Base-by-base conservation (phyloP, 2,888 invertebrate genomes). In the Andrena chrysosceles region DNA sequence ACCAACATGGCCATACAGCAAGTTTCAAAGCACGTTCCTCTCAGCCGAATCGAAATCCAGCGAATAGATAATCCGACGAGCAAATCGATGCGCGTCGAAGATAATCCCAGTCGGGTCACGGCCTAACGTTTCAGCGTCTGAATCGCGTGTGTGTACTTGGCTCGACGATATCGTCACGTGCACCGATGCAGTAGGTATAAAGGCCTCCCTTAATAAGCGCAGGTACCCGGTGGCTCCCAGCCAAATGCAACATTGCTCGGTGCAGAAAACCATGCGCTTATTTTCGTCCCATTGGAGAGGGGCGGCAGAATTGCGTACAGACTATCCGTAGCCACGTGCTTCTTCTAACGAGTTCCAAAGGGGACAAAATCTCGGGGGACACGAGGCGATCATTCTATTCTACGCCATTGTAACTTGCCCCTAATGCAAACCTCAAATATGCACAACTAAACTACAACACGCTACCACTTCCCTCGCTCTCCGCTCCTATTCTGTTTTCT, bases 141-240 rank as follows among this genome's bases (percentile, higher is more conserved):
- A 66, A 77, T 83, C 80, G 77, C 83, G 80, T 77, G 83, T 75
- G 74, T 77, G 78, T 59, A 72, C 71, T 86, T 76, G 86, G 84
- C 83, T 79, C 85, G 77, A 81, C 29, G 71, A 75, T 75, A 71
- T 85, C 83, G 85, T 81, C 85, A 84, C 81, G 83, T 81, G 83
- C 83, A 73, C 76, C 70, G 77, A 60, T 73, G 67, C 66, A 60
- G 49, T 59, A 33, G 82, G 68, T 84, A 85, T 82, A 87, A 81
- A 85, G 77, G 72, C 73, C 79, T 79, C 81, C 78, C 77, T 81
- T 88, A 87, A 90, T 90, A 89, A 90, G 88, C 85, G 82, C 85
- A 79, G 88, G 87, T 89, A 85, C 68, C 83, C 31, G 35, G 73
- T 87, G 91, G 90, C 90, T 77, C 68, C 52, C 33, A 26, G 91